phyloP scores from a whole-genome alignment of 2,797 vertebrate genomes.

The Tragopan temminckii region DNA sequence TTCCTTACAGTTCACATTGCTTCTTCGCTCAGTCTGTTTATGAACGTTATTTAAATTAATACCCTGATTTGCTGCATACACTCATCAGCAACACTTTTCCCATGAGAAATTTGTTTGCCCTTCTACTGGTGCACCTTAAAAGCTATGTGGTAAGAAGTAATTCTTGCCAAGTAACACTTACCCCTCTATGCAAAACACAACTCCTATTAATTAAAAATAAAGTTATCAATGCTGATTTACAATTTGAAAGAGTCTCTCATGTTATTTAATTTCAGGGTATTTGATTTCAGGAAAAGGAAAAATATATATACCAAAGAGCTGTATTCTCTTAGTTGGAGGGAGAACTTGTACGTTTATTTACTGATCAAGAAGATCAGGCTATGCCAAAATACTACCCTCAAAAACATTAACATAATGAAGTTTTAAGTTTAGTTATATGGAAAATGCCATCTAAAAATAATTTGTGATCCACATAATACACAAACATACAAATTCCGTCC shows the following conservation, averaged over 20 bases:
- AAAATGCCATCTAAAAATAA: neutral
- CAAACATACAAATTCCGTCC: neutral
- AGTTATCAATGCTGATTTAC: neutral
- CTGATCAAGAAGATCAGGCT: neutral
- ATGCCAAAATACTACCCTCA: neutral
- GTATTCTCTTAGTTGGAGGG: neutral
- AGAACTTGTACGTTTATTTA: neutral
- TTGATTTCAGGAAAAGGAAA: neutral
- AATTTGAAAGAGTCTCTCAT: neutral
- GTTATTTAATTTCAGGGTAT: neutral
- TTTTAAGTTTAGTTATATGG: neutral
- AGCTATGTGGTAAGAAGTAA: conserved; percentile 6
- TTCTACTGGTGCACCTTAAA: neutral
- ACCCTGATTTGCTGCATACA: neutral
- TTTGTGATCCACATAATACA: neutral
- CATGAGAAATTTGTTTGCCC: conserved; percentile 62
- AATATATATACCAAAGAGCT: neutral
- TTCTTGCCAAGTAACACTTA: conserved; percentile 39
- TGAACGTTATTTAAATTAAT: conserved; percentile 36
- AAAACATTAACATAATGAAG: neutral
- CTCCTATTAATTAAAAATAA: neutral
- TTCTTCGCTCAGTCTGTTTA: neutral
- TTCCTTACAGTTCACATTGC: neutral
- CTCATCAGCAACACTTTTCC: conserved; percentile 50
- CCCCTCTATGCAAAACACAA: conserved; percentile 38